These are phyloP conservation scores for Drosophila helvetica DNA, from an alignment of 2,888 invertebrate species.

Conservation along the genomic window DNA sequence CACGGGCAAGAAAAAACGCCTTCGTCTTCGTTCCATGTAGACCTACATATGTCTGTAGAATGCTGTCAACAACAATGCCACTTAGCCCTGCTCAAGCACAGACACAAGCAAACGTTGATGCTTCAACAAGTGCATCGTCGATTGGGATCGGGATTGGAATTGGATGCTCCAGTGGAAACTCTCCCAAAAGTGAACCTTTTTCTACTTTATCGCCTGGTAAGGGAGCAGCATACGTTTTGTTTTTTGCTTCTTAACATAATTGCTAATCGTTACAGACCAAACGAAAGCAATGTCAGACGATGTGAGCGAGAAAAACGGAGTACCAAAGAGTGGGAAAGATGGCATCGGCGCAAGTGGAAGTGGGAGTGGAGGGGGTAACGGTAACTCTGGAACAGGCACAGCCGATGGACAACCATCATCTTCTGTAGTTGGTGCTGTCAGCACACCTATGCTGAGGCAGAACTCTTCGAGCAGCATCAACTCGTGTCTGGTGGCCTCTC, in stretches of 20 bases:
- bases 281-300: slow-evolving; percentile 63
- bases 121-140: slow-evolving; percentile 29
- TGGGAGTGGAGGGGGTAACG: slow-evolving; percentile 1
- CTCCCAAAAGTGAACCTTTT: slow-evolving; percentile 54
- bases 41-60: slow-evolving; percentile 27
- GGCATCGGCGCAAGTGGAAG: slow-evolving; percentile 10
- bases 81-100: slow-evolving; percentile 43
- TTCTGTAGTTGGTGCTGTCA: slow-evolving; percentile 3
- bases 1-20: background rate
- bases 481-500: slow-evolving; percentile 40
- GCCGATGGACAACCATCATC: slow-evolving; percentile 18
- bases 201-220: slow-evolving; percentile 56
- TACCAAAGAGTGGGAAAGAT: slow-evolving; percentile 24
- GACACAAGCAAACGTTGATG: slow-evolving; percentile 42
- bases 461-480: slow-evolving; percentile 44
- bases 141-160: slow-evolving; percentile 16
- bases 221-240: background rate
- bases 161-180: slow-evolving; percentile 26
- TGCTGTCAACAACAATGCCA: slow-evolving; percentile 63
- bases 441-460: slow-evolving; percentile 39
- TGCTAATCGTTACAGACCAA: slow-evolving; percentile 28
- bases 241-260: background rate
- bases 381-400: slow-evolving; percentile 12
- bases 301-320: slow-evolving; percentile 36
- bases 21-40: slow-evolving; percentile 1